Evolutionary conservation across 2,113 vertebrate species (phyloP).

Genomic region (Redunca redunca): DNA sequence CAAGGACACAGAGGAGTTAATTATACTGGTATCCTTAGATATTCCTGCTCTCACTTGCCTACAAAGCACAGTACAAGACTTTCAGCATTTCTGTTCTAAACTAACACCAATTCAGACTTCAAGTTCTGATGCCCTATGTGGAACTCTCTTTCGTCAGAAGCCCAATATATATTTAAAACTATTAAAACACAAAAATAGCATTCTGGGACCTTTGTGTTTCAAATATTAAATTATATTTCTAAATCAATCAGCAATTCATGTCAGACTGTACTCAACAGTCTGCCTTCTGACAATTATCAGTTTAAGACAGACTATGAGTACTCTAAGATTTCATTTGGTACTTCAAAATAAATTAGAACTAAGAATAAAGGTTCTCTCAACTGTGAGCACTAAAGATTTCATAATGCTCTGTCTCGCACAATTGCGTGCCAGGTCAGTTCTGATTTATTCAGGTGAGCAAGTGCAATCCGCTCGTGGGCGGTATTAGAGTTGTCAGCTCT

Average conservation of each 20-base stretch:
- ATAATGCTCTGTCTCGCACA: neutral
- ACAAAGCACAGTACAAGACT: conserved; percentile 64
- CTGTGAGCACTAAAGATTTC: neutral
- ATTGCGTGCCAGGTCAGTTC: neutral
- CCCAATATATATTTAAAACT: neutral
- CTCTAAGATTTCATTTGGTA: neutral
- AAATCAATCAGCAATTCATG: neutral
- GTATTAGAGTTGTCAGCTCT: neutral
- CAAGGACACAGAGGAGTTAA: conserved; percentile 69
- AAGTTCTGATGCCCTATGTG: neutral
- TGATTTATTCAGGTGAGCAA: neutral
- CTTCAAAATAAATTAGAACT: neutral
- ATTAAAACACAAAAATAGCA: neutral
- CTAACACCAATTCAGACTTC: conserved; percentile 5
- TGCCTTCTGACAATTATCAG: neutral
- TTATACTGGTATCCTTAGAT: conserved; percentile 63
- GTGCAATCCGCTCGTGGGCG: neutral
- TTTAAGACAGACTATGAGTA: neutral
- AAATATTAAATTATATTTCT: neutral
- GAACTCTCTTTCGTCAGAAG: neutral
- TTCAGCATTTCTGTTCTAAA: conserved; percentile 64
- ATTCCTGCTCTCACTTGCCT: conserved; percentile 51
- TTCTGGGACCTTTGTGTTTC: neutral
- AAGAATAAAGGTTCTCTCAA: neutral
- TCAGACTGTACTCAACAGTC: neutral